These are phyloP conservation scores for Gadus macrocephalus DNA, from an alignment of 2,113 vertebrate species.

Conservation along the genomic window DNA sequence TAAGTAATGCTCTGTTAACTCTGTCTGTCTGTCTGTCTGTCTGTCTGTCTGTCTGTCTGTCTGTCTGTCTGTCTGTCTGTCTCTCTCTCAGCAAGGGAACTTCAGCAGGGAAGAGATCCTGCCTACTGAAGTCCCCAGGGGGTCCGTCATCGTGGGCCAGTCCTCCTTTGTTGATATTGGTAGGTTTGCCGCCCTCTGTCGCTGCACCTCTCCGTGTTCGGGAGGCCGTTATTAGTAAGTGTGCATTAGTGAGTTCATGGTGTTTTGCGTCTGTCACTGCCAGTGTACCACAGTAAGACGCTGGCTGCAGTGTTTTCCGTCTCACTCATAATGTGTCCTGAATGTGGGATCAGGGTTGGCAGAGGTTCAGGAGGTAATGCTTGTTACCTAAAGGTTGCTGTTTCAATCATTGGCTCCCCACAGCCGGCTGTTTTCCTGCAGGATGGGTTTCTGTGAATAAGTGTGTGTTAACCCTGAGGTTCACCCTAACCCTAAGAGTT, in stretches of 20 bases:
- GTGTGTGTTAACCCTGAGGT: no score
- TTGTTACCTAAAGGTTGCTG: no score
- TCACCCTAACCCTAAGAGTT: no score
- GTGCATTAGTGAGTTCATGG: not conserved
- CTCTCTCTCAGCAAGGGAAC: constrained; percentile 79
- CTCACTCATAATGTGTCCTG: no score
- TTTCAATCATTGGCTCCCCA: no score
- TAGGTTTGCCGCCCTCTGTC: constrained; percentile 63
- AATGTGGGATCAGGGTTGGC: no score
- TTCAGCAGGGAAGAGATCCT: constrained; percentile 64
- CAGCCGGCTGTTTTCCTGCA: no score
- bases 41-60: not conserved
- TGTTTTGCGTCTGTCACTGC: not conserved
- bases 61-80: constrained; percentile 2
- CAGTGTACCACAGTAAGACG: no score
- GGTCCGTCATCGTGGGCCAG: constrained; percentile 73
- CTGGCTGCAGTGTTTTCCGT: no score
- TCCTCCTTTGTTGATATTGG: constrained; percentile 94
- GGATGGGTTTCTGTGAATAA: no score
- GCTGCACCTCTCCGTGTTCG: not conserved
- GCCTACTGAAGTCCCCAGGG: constrained; percentile 42
- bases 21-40: not conserved
- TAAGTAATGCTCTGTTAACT: not conserved
- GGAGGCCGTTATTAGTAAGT: not conserved
- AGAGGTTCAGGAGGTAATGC: no score